Evolutionary conservation across 2,113 vertebrate genomes (phyloP).

Genomic region (Triplophysa rosa): DNA sequence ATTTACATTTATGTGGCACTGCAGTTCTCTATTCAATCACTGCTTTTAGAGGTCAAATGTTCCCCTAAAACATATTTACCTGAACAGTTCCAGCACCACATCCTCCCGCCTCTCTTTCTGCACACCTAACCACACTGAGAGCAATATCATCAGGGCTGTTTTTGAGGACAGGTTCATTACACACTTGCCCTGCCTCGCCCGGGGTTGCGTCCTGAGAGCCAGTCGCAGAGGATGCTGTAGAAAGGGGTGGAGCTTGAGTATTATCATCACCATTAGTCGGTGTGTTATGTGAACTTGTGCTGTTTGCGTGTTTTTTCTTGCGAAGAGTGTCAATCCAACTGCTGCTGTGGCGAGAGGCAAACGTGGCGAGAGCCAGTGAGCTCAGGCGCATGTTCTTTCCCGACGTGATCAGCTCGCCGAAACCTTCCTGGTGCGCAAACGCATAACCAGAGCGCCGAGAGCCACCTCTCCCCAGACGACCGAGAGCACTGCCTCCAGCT

Average conservation of each 20-base stretch:
- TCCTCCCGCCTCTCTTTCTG: slow-evolving; percentile 62
- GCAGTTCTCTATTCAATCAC: not conserved
- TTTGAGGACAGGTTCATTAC: slow-evolving; percentile 14
- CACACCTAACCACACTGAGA: slow-evolving; percentile 35
- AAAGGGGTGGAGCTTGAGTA: slow-evolving; percentile 63
- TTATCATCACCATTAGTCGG: slow-evolving; percentile 66
- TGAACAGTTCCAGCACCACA: slow-evolving; percentile 66
- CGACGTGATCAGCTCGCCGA: slow-evolving; percentile 92
- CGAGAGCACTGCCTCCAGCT: slow-evolving; percentile 69
- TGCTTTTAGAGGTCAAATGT: not conserved
- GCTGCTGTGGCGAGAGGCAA: slow-evolving; percentile 79
- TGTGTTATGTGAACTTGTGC: slow-evolving; percentile 43
- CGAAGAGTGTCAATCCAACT: slow-evolving; percentile 91
- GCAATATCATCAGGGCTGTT: slow-evolving; percentile 32
- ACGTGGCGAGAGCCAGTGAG: slow-evolving; percentile 81
- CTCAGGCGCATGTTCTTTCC: slow-evolving; percentile 95
- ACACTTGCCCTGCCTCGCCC: slow-evolving; percentile 56
- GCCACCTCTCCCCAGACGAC: slow-evolving; percentile 71
- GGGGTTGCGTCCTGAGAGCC: slow-evolving; percentile 63
- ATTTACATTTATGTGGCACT: not conserved
- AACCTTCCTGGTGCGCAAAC: slow-evolving; percentile 94
- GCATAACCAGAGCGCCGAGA: slow-evolving; percentile 88
- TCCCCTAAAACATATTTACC: slow-evolving; percentile 57
- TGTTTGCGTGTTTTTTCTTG: slow-evolving; percentile 77
- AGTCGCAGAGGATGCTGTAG: slow-evolving; percentile 69